Evolutionary conservation across 2,113 vertebrate species (phyloP).

Genomic region (Pelodiscus sinensis): DNA sequence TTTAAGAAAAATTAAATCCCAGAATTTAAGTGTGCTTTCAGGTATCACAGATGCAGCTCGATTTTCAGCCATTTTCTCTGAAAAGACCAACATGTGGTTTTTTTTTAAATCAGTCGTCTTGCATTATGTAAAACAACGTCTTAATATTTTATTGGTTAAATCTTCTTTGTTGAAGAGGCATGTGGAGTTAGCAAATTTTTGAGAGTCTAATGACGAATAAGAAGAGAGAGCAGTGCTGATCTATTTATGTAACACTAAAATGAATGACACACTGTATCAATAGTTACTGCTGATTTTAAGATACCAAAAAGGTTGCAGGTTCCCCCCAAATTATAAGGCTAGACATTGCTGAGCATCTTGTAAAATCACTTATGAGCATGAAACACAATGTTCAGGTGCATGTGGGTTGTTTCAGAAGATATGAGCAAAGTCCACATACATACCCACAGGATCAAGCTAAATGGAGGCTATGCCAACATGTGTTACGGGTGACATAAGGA

Average conservation of each 20-base stretch:
- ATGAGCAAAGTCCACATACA: background rate
- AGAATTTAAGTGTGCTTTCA: conserved; percentile 16
- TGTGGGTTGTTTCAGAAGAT: background rate
- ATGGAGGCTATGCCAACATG: background rate
- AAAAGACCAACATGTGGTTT: background rate
- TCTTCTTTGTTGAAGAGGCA: background rate
- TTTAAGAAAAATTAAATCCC: background rate
- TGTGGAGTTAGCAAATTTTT: background rate
- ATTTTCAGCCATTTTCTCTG: background rate
- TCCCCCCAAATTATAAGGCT: background rate
- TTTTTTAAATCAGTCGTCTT: background rate
- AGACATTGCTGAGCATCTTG: background rate
- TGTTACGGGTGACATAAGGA: rapidly evolving
- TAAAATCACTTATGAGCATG: background rate
- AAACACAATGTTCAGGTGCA: background rate
- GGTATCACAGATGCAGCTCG: background rate
- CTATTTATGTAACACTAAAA: background rate
- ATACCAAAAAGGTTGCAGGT: background rate
- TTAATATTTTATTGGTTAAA: background rate
- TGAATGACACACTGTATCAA: background rate
- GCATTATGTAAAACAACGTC: background rate
- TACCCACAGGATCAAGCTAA: background rate
- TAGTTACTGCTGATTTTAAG: background rate
- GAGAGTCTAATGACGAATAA: background rate
- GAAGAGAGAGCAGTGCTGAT: rapidly evolving